These are phyloP conservation scores for Amorpha juglandis DNA, from an alignment of 2,888 invertebrate genomes.

Conservation along the genomic window DNA sequence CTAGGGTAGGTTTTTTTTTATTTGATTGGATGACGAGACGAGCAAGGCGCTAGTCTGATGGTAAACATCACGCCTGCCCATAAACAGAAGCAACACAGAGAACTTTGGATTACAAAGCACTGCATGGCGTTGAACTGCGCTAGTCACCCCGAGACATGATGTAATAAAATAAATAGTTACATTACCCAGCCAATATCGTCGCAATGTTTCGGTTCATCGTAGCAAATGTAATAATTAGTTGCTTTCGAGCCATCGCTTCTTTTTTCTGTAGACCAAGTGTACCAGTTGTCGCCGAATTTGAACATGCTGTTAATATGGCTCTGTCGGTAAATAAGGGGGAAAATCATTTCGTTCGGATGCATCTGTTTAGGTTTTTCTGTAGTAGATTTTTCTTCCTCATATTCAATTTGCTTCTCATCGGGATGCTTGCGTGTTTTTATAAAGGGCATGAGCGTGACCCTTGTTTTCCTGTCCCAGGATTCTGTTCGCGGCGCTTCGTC, in stretches of 20 bases:
- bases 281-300: conserved; percentile 78
- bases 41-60: too few species aligned
- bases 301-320: conserved; percentile 77
- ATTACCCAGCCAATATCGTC: conserved; percentile 79
- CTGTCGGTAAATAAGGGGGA: conserved; percentile 73
- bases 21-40: too few species aligned
- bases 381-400: conserved; percentile 58
- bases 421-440: conserved; percentile 51
- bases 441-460: conserved; percentile 59
- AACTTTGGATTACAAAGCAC: too few species aligned
- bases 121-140: too few species aligned
- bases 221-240: conserved; percentile 71
- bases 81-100: too few species aligned
- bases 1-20: too few species aligned
- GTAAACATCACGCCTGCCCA: too few species aligned
- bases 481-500: conserved; percentile 56
- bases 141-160: background rate
- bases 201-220: conserved; percentile 76
- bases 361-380: conserved; percentile 58
- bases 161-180: background rate
- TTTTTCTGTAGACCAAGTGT: conserved; percentile 76
- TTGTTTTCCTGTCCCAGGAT: conserved; percentile 53
- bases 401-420: conserved; percentile 53
- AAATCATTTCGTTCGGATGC: conserved; percentile 75
- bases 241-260: conserved; percentile 70